Base-by-base conservation (phyloP, 1,140 invertebrate genomes). In the Nephila pilipes region DNA sequence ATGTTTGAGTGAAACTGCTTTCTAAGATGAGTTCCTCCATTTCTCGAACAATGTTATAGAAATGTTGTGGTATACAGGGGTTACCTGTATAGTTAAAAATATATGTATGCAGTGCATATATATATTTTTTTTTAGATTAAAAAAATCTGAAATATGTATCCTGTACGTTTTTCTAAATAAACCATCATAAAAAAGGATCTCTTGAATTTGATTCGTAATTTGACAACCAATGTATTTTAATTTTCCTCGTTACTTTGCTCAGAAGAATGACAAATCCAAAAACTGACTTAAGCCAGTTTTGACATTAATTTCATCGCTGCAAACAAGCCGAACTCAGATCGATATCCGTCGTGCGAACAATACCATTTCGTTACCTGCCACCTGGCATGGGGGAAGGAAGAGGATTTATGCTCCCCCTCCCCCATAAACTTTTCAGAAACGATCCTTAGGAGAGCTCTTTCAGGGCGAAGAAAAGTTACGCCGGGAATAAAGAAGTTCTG, bases 321-420 rank as follows among this genome's bases (percentile, higher is more conserved):
- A n/a, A n/a, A n/a, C n/a, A n/a, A n/a, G 32, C 29, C 18, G 69
- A 36, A 16, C 2, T 18, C 6, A 6, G 69, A 75, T 75, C 69
- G 69, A 75, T 75, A 32, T 2, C 14, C 29, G 25, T 36, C 69
- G 69, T 75, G 69, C 18, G 69, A 75, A 75, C 69, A 75, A 75
- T 32, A 29, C 69, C 32, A 75, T 75, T 75, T 75, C 69, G 69
- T 75, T 75, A 75, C 29, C 69, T 75, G 25, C 69, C 69, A 75
- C 69, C 29, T 75, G 69, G 29, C 5, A 32, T 14, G 65, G 25
- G 2, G 69, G 69, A n/a, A n/a, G n/a, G n/a, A n/a, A n/a, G 3
- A 5, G 29, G 18, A 14, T 18, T 14, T 32, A 18, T 1, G 2
- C 14, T 32, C 69, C 1, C 32, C 32, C 29, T 36, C 69, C 69